These are phyloP conservation scores for Thryonomys swinderianus DNA, from an alignment of 2,113 vertebrate species.

Conservation along the genomic window DNA sequence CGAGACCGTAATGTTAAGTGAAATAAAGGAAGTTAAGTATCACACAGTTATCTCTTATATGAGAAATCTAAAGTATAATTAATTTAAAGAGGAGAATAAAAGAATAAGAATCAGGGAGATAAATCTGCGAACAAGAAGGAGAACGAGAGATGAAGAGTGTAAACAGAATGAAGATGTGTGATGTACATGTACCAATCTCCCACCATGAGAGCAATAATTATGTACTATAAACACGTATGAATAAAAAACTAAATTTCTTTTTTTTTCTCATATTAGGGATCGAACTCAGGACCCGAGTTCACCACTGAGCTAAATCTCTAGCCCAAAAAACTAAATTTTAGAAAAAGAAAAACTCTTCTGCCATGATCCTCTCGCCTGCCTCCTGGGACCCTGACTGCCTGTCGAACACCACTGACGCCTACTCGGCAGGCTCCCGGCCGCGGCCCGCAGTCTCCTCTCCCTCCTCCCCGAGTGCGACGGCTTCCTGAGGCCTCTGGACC, in stretches of 20 bases:
- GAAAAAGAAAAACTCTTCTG: neutral
- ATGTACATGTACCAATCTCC: neutral
- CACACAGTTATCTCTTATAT: neutral
- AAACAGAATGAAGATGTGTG: neutral
- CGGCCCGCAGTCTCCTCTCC: neutral
- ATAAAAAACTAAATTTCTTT: neutral
- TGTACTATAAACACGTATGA: neutral
- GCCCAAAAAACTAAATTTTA: neutral
- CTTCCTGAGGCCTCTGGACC: accelerated
- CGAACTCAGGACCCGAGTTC: too few relatives aligned
- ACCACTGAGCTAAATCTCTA: too few relatives aligned
- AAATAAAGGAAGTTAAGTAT: neutral
- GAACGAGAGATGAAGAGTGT: neutral
- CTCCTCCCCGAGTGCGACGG: neutral
- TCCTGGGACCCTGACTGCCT: neutral
- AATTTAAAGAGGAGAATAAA: neutral
- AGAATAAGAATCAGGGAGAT: neutral
- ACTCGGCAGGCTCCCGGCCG: neutral
- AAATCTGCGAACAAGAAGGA: neutral
- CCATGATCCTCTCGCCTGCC: neutral
- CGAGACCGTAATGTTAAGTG: neutral
- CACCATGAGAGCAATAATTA: neutral
- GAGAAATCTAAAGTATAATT: neutral
- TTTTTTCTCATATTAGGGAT: too few relatives aligned
- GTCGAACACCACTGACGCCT: neutral